Evolutionary conservation across 64 coral and sea anemone species (phyloP).

Genomic region (Trachythela sp.): DNA sequence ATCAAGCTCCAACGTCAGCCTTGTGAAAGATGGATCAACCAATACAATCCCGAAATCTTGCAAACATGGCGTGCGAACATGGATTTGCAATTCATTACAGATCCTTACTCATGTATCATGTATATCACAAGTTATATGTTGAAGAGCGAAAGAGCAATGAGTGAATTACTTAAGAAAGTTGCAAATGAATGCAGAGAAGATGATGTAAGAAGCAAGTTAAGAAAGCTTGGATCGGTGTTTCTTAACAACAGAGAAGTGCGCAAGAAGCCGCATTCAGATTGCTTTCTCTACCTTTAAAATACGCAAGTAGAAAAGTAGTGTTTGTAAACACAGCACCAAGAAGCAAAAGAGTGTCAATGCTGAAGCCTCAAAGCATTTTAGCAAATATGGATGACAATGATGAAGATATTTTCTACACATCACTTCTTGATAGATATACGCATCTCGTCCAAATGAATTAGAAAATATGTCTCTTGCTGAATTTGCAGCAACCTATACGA

Average conservation of each 20-base stretch:
- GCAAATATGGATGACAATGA: not conserved
- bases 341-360: conserved; percentile 5
- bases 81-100: too few species aligned
- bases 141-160: not conserved
- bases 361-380: conserved; percentile 1
- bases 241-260: not conserved
- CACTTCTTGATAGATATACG: conserved; percentile 5
- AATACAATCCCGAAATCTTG: too few species aligned
- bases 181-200: not conserved
- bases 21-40: too few species aligned
- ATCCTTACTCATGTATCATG: too few species aligned
- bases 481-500: not conserved
- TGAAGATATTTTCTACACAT: not conserved
- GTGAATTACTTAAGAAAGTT: not conserved
- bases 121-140: too few species aligned
- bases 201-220: not conserved
- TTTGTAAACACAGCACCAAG: too few species aligned
- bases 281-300: conserved; percentile 2
- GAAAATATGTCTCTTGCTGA: not conserved
- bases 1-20: too few species aligned
- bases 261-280: conserved; percentile 4
- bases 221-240: not conserved
- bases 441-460: not conserved
- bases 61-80: too few species aligned
- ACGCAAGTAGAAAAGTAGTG: not conserved